These are phyloP conservation scores for Napeogenes inachia DNA, from an alignment of 2,888 invertebrate genomes.

Conservation along the genomic window DNA sequence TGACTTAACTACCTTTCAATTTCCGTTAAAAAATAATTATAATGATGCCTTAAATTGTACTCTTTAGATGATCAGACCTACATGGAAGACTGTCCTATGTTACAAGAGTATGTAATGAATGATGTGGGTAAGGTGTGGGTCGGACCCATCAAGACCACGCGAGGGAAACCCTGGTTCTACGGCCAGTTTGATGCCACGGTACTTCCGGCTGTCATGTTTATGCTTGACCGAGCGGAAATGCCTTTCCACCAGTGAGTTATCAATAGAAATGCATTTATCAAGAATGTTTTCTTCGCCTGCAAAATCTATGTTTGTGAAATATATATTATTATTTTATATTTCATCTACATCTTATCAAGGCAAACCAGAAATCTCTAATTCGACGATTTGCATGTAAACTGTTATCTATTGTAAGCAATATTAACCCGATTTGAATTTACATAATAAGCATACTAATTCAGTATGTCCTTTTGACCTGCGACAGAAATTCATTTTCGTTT, in stretches of 20 bases:
- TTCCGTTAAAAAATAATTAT: not conserved
- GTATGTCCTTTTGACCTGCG: not conserved
- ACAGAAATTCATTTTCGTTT: not conserved
- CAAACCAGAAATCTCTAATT: not conserved
- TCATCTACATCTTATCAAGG: conserved; percentile 1
- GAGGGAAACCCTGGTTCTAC: conserved; percentile 89
- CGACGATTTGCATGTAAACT: conserved; percentile 4
- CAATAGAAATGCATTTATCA: not conserved
- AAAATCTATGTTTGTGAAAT: no score
- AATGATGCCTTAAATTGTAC: not conserved
- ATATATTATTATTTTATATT: not conserved
- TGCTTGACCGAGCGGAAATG: conserved; percentile 82
- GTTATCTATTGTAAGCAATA: not conserved
- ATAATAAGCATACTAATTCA: not conserved
- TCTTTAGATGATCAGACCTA: conserved; percentile 84
- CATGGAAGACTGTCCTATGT: conserved; percentile 81
- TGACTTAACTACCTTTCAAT: not conserved
- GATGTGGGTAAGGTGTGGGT: conserved; percentile 93
- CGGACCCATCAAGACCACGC: conserved; percentile 83
- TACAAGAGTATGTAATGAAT: conserved; percentile 87
- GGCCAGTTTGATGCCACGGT: conserved; percentile 87
- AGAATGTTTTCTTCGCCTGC: no score
- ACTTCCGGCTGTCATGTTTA: conserved; percentile 82
- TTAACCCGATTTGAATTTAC: not conserved
- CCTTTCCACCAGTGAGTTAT: conserved; percentile 72